Evolutionary conservation across 2,113 vertebrate genomes (phyloP).

Genomic region (Chroicocephalus ridibundus): DNA sequence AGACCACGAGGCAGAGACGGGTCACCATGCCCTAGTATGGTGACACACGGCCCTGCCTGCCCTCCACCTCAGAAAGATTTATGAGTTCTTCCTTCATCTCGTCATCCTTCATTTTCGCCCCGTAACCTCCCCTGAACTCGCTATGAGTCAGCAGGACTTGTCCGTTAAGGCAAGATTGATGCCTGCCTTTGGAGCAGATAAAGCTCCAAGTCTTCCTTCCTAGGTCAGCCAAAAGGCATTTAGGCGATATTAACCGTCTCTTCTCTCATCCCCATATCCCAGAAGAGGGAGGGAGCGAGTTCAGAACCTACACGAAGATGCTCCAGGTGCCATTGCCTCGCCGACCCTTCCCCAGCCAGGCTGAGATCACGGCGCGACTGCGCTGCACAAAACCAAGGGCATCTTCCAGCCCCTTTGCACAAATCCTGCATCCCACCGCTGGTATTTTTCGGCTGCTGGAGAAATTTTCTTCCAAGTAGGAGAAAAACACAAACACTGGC

Average conservation of each 20-base stretch:
- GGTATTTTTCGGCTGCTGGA: neutral
- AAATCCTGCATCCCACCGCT: accelerated
- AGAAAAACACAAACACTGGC: neutral
- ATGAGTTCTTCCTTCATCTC: neutral
- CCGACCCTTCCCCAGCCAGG: too few relatives aligned
- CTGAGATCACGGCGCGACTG: too few relatives aligned
- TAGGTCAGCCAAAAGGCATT: too few relatives aligned
- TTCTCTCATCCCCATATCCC: too few relatives aligned
- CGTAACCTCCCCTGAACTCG: neutral
- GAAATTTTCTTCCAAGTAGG: neutral
- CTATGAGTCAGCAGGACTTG: neutral
- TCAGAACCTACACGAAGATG: too few relatives aligned
- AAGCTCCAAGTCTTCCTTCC: too few relatives aligned
- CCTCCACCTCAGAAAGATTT: neutral
- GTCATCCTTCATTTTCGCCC: neutral
- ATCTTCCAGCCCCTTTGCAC: neutral
- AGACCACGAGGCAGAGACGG: neutral
- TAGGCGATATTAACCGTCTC: too few relatives aligned
- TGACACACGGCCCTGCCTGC: neutral
- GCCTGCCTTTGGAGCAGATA: neutral
- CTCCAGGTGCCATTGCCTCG: too few relatives aligned
- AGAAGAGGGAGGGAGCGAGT: too few relatives aligned
- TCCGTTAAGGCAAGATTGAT: neutral
- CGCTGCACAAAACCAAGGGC: neutral
- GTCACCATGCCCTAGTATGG: neutral